A percentile compares a stretch with the other conserved stretches of the same genome.
Conservation (phyloP, 2,888 invertebrate genomes). For the Eremobia ochroleuca region DNA sequence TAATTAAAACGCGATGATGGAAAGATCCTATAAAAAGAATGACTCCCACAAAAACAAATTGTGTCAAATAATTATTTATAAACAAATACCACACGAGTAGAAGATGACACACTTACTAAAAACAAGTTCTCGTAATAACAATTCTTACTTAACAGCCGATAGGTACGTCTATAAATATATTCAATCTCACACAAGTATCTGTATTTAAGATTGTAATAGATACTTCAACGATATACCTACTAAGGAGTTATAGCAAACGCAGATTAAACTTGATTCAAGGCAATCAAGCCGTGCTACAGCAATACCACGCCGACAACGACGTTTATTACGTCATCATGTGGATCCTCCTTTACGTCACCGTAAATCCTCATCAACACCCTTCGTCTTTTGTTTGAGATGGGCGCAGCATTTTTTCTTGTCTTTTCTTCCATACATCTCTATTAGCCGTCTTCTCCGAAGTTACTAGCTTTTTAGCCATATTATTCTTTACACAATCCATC, state of each 20-base stretch:
- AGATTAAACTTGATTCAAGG: slow-evolving; percentile 14
- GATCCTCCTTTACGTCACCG: background rate
- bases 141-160: background rate
- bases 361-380: background rate
- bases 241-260: background rate
- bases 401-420: no score
- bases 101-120: background rate
- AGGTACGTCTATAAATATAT: slow-evolving; percentile 43
- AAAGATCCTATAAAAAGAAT: background rate
- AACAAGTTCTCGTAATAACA: background rate
- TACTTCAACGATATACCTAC: slow-evolving; percentile 8
- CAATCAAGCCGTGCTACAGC: background rate
- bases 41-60: background rate
- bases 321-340: background rate
- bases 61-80: background rate
- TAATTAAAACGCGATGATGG: background rate
- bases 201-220: slow-evolving; percentile 22
- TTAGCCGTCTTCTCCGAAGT: background rate
- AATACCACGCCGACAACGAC: rapidly evolving
- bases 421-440: background rate
- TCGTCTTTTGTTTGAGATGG: background rate
- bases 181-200: slow-evolving; percentile 26
- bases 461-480: background rate
- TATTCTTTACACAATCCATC: background rate
- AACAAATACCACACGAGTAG: background rate